phyloP scores from a whole-genome alignment of 1,140 invertebrate species.

The Drosophila trapezifrons region DNA sequence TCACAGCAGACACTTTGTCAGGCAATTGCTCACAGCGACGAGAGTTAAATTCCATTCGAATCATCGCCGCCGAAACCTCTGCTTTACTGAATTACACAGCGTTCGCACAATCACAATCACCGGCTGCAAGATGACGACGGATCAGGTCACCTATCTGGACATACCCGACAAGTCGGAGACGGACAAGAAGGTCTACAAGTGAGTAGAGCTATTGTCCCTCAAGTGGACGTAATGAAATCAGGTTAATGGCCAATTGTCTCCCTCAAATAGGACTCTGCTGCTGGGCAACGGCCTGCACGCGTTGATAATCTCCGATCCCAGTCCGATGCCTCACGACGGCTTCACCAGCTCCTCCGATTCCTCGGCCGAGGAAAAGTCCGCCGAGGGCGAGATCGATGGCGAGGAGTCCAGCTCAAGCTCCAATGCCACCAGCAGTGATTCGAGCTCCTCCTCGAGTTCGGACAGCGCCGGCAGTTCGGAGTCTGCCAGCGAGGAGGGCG shows the following conservation, averaged over 20 bases:
- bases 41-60: conserved; percentile 7
- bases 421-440: conserved; percentile 34
- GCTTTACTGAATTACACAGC: conserved; percentile 9
- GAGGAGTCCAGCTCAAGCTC: conserved; percentile 19
- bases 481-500: conserved; percentile 81
- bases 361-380: conserved; percentile 39
- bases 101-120: neutral
- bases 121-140: conserved; percentile 27
- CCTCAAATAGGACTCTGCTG: conserved; percentile 86
- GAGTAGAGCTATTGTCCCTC: conserved; percentile 14
- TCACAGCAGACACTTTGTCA: conserved; percentile 6
- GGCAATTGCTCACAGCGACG: neutral
- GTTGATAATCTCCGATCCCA: conserved; percentile 87
- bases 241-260: neutral
- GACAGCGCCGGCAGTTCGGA: conserved; percentile 73
- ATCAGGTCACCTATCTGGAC: conserved; percentile 74
- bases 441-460: conserved; percentile 47
- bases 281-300: conserved; percentile 89
- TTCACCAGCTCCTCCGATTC: conserved; percentile 69
- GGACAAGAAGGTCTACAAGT: conserved; percentile 87
- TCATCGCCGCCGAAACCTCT: conserved; percentile 1
- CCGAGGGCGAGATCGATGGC: conserved; percentile 12
- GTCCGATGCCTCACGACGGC: conserved; percentile 69
- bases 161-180: conserved; percentile 86
- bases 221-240: neutral